These are phyloP conservation scores for Chionodraco myersi DNA, from an alignment of 2,113 vertebrate genomes.

Conservation along the genomic window DNA sequence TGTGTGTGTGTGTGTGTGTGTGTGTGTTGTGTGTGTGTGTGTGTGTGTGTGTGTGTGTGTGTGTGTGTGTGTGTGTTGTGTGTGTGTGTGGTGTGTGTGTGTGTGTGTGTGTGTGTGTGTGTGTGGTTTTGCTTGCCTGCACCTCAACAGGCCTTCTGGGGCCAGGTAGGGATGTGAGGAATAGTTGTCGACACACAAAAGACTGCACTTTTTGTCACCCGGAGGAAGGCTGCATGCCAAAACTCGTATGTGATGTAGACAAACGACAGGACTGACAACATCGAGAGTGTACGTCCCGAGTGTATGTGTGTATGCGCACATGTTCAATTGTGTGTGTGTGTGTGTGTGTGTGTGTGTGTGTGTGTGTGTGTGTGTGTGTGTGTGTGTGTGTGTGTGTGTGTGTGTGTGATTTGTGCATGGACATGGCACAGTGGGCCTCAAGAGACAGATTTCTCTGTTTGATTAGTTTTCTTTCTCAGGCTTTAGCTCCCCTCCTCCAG, in stretches of 20 bases:
- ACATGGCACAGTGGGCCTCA: conserved; percentile 56
- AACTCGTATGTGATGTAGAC: conserved; percentile 65
- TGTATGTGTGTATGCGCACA: conserved; percentile 20
- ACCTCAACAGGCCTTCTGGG: conserved; percentile 64
- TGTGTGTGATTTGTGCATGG: conserved; percentile 28
- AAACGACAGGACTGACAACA: conserved; percentile 63
- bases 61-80: conserved; percentile 7
- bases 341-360: conserved; percentile 16
- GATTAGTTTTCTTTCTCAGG: conserved; percentile 73
- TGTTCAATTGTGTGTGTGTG: conserved; percentile 1
- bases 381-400: conserved; percentile 16
- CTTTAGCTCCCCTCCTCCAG: conserved; percentile 44
- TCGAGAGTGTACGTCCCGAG: conserved; percentile 16
- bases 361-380: conserved; percentile 17
- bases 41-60: conserved; percentile 5
- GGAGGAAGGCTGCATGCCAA: conserved; percentile 68
- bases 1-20: conserved; percentile 14
- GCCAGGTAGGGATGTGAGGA: conserved; percentile 60
- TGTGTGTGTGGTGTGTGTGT: conserved; percentile 7
- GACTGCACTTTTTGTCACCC: conserved; percentile 70
- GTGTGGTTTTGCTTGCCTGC: conserved; percentile 67
- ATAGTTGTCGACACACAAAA: conserved; percentile 67
- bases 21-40: conserved; percentile 6
- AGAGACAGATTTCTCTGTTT: conserved; percentile 69
- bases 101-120: conserved; percentile 17